Evolutionary conservation across 1,140 invertebrate species (phyloP), one percentile per base, ranked within the genome.

Genomic region (Eubasilissa regina): DNA sequence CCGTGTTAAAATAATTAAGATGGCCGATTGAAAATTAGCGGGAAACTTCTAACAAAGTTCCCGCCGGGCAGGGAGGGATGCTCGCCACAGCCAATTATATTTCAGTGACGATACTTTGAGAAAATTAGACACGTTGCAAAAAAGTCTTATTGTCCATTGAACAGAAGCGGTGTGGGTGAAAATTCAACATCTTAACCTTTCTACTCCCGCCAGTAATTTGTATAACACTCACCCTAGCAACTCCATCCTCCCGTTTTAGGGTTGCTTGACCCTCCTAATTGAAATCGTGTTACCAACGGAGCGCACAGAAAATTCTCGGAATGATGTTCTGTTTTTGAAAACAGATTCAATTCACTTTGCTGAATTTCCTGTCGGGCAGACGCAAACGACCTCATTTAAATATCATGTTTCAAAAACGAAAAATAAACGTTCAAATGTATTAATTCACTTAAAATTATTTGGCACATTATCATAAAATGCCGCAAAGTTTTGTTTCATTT

Each of bases 181-280:
- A 1, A 3, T 35, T 35, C 1, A 35, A 6, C 25, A 6, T 53
- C 6, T 17, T 17, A 12, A 53, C 8, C 17, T 58, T 58, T 21
- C 55, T 17, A 58, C 55, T 19, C 7, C 55, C 21, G 55, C 15
- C 21, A 19, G 55, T 58, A 56, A 17, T 35, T 35, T 35, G 25
- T 6, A 1, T 35, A 35, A 6, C 25, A 35, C 25, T 35, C 0
- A 56, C 3, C 1, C 7, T 15, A 8, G 55, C 21, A 11, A 21
- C 15, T 58, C 3, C 15, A 56, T 15, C n/a, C 19, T 45, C n/a
- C 15, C 13, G 62, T 19, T 21, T 77, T n/a, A 77, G 76, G 76
- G 76, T 77, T 77, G 76, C 48, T 68, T 78, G 68, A 78, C 77
- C 77, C 47, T n/a, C 43, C 77, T 73, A 78, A 78, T 78, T 70